These are phyloP conservation scores for Trachelipus rathkii DNA, from an alignment of 1,140 invertebrate species.

Conservation along the genomic window DNA sequence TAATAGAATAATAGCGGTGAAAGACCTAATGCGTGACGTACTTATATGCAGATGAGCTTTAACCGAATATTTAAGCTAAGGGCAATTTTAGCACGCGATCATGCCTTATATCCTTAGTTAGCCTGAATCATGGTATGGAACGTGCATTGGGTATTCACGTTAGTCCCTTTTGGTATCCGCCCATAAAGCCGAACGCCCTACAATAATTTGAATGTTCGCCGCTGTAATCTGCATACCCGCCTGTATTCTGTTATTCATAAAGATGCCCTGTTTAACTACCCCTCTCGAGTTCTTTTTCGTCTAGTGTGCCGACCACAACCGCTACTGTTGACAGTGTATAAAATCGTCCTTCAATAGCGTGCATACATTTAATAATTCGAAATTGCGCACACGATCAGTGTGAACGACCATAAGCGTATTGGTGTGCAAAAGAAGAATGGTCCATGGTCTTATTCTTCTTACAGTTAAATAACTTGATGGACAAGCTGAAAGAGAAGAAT, in stretches of 20 bases:
- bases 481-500: slow-evolving; percentile 7
- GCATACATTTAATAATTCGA: not conserved
- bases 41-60: slow-evolving; percentile 8
- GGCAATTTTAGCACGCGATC: slow-evolving; percentile 8
- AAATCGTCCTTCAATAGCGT: not conserved
- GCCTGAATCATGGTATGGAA: not conserved
- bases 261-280: not conserved
- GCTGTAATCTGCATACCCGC: slow-evolving; percentile 1
- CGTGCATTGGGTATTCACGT: not conserved
- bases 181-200: not conserved
- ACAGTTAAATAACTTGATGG: not conserved
- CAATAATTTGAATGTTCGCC: not conserved
- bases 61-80: not conserved
- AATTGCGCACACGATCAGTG: not conserved
- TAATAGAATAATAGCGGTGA: not conserved
- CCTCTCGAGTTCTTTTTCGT: not conserved
- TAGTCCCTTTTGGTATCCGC: not conserved
- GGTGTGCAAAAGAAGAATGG: not conserved
- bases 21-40: slow-evolving; percentile 6
- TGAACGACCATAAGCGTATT: not conserved
- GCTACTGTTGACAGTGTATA: not conserved
- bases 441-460: not conserved
- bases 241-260: not conserved
- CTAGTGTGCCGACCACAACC: not conserved
- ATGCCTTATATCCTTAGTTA: not conserved